Conservation (phyloP, 2,113 vertebrate species). For the Hucho hucho region DNA sequence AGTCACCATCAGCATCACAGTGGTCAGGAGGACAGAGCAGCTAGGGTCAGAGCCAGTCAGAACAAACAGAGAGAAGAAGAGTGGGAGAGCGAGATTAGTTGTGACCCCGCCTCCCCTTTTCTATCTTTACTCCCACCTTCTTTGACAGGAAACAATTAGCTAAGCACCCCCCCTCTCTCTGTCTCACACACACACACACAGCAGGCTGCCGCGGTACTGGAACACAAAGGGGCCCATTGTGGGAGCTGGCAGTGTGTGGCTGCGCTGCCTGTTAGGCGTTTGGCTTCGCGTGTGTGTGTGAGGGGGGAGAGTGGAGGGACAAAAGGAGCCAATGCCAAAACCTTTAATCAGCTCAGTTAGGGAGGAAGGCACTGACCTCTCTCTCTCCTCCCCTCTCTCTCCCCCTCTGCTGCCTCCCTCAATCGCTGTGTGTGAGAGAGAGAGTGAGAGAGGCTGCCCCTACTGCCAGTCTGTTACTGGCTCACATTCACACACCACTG, state of each 20-base stretch:
- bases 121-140: slow-evolving; percentile 70
- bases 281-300: slow-evolving; percentile 59
- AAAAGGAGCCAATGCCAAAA: too few relatives aligned
- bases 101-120: slow-evolving; percentile 64
- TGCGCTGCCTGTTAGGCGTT: slow-evolving; percentile 66
- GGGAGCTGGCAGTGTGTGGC: slow-evolving; percentile 79
- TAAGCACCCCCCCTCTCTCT: too few relatives aligned
- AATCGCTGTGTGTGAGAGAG: too few relatives aligned
- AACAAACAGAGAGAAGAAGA: slow-evolving; percentile 12
- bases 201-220: slow-evolving; percentile 83
- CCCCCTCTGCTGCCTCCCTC: too few relatives aligned
- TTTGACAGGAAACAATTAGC: slow-evolving; percentile 30
- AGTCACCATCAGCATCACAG: too few relatives aligned
- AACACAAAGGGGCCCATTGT: slow-evolving; percentile 93
- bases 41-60: background rate
- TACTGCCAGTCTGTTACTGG: slow-evolving; percentile 57
- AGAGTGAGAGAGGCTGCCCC: slow-evolving; percentile 12
- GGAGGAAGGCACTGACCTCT: slow-evolving; percentile 78
- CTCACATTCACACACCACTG: slow-evolving; percentile 20
- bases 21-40: too few relatives aligned
- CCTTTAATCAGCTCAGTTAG: too few relatives aligned
- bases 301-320: slow-evolving; percentile 46
- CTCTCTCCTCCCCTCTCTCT: too few relatives aligned
- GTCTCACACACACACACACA: too few relatives aligned
- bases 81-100: slow-evolving; percentile 65